Evolutionary conservation across 2,113 vertebrate species (phyloP), one percentile per base, ranked within the genome.

Genomic region (Dendropsophus ebraccatus): DNA sequence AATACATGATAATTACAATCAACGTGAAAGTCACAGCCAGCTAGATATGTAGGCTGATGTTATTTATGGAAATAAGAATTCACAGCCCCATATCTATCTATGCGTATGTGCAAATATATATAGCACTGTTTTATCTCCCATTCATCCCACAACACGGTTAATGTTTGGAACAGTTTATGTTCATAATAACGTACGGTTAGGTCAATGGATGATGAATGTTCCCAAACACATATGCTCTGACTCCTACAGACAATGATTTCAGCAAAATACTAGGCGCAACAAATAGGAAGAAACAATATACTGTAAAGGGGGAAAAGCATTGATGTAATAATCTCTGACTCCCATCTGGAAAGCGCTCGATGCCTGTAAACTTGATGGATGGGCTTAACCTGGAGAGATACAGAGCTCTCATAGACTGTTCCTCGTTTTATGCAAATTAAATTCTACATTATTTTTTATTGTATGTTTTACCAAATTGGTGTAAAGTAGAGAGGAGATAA

Each of bases 391-490:
- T 5, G 10, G 6, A 23, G 35, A 16, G 25, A 72, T 58, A 62
- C 19, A 81, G 67, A 49, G 58, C 56, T 58, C 30, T 21, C 81
- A 58, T 17, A 41, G 50, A 35, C 49, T 37, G 14, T n/a, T 81
- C 49, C 74, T 62, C 81, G 58, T 87, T 81, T 58, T 30, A 86
- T 81, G 67, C 54, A 81, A 81, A 81, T 81, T 35, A 12, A 81
- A 73, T 74, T 5, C 32, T 14, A 74, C 52, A 72, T 72, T 60
- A 72, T 30, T 62, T 70, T 81, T 60, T 81, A 81, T 74, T 50
- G 78, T 81, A 50, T 47, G 69, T 81, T 87, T 87, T 87, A 81
- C 85, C 28, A 74, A 81, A 87, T 81, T 60, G 30, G 78, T 49
- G 19, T 49, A 74, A 81, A 56, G 54, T 30, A 28, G 4, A 49